Conservation (phyloP, 2,113 vertebrate species). For the Scomber japonicus region DNA sequence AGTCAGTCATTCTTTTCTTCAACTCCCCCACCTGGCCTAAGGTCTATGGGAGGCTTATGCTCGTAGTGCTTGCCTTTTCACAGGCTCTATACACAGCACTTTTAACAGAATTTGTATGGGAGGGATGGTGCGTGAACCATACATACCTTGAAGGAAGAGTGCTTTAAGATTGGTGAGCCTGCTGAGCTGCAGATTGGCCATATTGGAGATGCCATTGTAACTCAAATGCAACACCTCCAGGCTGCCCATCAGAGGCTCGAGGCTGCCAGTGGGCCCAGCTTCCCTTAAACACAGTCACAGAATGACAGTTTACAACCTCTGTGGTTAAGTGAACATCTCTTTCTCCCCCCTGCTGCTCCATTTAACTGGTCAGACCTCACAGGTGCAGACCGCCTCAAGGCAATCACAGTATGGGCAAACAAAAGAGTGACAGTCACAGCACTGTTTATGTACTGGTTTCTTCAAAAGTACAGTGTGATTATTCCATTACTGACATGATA, state of each 20-base stretch:
- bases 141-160: conserved; percentile 89
- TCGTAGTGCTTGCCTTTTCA: conserved; percentile 73
- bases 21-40: conserved; percentile 66
- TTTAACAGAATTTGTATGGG: conserved; percentile 47
- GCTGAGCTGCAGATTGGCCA: conserved; percentile 89
- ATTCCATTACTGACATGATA: background rate
- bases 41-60: conserved; percentile 56
- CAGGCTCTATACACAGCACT: conserved; percentile 48
- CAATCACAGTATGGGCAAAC: conserved; percentile 49
- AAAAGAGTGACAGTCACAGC: conserved; percentile 29
- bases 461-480: background rate
- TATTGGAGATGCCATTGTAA: conserved; percentile 90
- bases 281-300: conserved; percentile 81
- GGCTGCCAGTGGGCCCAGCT: conserved; percentile 73
- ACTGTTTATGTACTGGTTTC: background rate
- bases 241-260: conserved; percentile 89
- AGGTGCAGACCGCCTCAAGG: conserved; percentile 59
- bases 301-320: conserved; percentile 51
- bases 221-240: conserved; percentile 92
- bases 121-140: conserved; percentile 39
- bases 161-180: conserved; percentile 90
- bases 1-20: conserved; percentile 70
- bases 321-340: conserved; percentile 61
- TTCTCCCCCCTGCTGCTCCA: conserved; percentile 57
- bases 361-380: conserved; percentile 64